These are phyloP conservation scores for Leuctra nigra DNA, from an alignment of 2,888 invertebrate genomes.

Conservation along the genomic window DNA sequence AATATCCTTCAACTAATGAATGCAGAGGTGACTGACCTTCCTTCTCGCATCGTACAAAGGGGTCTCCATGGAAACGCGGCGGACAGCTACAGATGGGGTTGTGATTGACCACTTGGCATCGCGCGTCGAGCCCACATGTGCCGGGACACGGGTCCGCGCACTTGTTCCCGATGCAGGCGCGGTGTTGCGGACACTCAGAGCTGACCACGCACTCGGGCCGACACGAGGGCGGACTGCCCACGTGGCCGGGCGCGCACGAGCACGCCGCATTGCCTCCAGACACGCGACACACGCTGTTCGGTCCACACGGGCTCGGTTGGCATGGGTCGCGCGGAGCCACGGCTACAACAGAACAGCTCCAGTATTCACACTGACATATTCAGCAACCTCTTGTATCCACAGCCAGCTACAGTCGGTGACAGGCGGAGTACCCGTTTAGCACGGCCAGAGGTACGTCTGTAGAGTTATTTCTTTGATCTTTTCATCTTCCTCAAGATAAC, in stretches of 20 bases:
- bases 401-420: too few relatives aligned
- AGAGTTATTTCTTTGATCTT: too few relatives aligned
- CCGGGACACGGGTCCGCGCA: conserved; percentile 57
- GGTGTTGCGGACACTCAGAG: conserved; percentile 51
- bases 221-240: conserved; percentile 52
- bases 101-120: conserved; percentile 54
- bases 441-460: too few relatives aligned
- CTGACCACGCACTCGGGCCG: conserved; percentile 54
- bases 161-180: conserved; percentile 55
- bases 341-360: too few relatives aligned
- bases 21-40: conserved; percentile 43
- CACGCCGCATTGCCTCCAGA: conserved; percentile 52
- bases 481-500: too few relatives aligned
- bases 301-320: conserved; percentile 54
- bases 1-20: too few relatives aligned
- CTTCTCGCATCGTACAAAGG: conserved; percentile 48
- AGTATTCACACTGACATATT: too few relatives aligned
- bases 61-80: conserved; percentile 50
- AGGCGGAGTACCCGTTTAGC: too few relatives aligned
- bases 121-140: conserved; percentile 50
- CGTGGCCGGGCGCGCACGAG: conserved; percentile 52
- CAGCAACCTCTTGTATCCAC: too few relatives aligned
- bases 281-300: conserved; percentile 52
- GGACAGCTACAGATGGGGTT: conserved; percentile 59
- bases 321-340: conserved; percentile 45